Percentiles rank a stretch among this genome's conserved stretches.
Conservation (phyloP, 2,888 invertebrate species). For the Eupithecia subumbrata region DNA sequence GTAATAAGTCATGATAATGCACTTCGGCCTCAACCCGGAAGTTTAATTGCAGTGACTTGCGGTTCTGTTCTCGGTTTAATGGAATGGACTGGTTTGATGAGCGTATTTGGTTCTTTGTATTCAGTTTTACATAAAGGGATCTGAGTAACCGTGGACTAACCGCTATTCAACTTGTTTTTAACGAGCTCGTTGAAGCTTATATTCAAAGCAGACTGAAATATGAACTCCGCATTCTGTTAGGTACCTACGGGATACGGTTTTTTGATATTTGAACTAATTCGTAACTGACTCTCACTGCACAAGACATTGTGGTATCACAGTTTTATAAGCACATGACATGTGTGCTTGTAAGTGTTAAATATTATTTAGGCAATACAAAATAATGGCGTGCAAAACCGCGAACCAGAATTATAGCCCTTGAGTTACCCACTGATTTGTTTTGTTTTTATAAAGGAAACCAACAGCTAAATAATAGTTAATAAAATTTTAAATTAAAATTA, state of each 20-base stretch:
- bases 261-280: neutral
- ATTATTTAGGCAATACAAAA: neutral
- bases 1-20: constrained; percentile 48
- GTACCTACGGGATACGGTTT: neutral
- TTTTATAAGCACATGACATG: no score
- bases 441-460: no score
- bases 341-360: neutral
- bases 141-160: neutral
- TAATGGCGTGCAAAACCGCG: neutral
- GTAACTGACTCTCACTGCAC: neutral
- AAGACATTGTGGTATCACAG: neutral
- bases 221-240: neutral
- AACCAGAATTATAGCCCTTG: neutral
- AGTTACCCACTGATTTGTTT: no score
- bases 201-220: neutral
- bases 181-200: neutral
- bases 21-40: constrained; percentile 40
- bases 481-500: no score
- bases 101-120: constrained; percentile 3
- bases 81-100: constrained; percentile 21
- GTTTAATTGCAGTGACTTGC: constrained; percentile 40
- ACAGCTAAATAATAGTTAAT: no score
- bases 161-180: neutral
- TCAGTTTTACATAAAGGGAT: constrained; percentile 1
- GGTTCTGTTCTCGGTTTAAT: constrained; percentile 25